A percentile compares a stretch with the other conserved stretches of the same genome.
phyloP scores from a whole-genome alignment of 2,113 vertebrate species.

The Neotragus moschatus region DNA sequence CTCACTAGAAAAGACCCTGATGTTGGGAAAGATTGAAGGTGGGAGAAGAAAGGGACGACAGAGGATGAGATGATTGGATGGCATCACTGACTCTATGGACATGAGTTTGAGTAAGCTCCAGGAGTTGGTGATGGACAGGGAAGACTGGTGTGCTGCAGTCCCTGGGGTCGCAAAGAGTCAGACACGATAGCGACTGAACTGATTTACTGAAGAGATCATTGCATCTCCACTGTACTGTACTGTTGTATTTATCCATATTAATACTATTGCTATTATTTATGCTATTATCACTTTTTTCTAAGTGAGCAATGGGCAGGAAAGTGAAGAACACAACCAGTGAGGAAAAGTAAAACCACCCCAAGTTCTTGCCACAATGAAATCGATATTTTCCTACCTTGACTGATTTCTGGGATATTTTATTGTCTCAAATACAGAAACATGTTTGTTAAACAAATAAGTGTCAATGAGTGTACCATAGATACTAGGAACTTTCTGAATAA shows the following conservation, averaged over 20 bases:
- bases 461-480: background rate
- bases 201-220: background rate
- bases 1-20: background rate
- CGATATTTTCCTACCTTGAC: background rate
- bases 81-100: background rate
- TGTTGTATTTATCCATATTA: background rate
- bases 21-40: background rate
- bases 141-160: background rate
- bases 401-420: background rate
- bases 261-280: background rate
- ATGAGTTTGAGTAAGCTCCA: background rate
- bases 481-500: background rate
- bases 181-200: fast-evolving
- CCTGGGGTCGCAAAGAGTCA: fast-evolving
- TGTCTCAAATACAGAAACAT: background rate
- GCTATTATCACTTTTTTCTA: background rate
- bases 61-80: background rate
- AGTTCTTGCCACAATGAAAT: background rate
- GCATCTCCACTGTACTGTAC: background rate
- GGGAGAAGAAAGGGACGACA: background rate
- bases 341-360: background rate
- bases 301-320: background rate
- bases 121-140: background rate
- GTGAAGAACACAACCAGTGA: background rate
- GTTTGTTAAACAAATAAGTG: background rate